Evolutionary conservation across 2,113 vertebrate species (phyloP), one percentile per base, ranked within the genome.

Genomic region (Sebastes fasciatus): DNA sequence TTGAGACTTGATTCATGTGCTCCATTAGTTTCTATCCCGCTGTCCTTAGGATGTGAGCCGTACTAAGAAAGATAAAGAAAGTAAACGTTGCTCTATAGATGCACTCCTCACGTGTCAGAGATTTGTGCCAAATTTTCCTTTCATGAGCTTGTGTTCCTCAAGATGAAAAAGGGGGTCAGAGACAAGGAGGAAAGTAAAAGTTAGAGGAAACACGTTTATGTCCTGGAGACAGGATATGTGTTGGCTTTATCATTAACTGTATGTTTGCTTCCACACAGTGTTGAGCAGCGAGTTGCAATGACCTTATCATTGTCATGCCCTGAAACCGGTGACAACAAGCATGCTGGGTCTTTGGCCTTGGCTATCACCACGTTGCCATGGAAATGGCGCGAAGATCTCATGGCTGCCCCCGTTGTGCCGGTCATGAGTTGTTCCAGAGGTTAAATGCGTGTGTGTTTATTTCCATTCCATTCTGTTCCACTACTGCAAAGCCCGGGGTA

Each of bases 391-490:
- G 21, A 60, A 48, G 26, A 75, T 94, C 93, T 91, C 87, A 89
- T 82, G 91, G 58, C 54, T 48, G 48, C 58, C 66, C 26, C 67
- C n/a, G 82, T 83, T 61, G 45, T 46, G 74, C 60, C 4, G 45
- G 78, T 92, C 90, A 91, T 81, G 90, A 88, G 90, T 87, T 83
- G 74, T 74, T 82, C 55, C 83, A 81, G 69, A 78, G 54, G 55
- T 74, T 67, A 49, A 74, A 74, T 62, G 57, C 2, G 6, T 14
- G 43, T 76, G 43, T 54, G 69, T 85, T 61, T 78, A 42, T 85
- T 79, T 83, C 78, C 49, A 70, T 62, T 67, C 49, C 46, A 4
- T n/a, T 82, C 43, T 26, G 66, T 66, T 69, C 65, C 52, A 63
- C 65, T 55, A 49, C 61, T 6, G 62, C 23, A 8, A 77, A 68